Evolutionary conservation across 2,888 invertebrate species (phyloP).

Genomic region (Torymus aiolomorphi): DNA sequence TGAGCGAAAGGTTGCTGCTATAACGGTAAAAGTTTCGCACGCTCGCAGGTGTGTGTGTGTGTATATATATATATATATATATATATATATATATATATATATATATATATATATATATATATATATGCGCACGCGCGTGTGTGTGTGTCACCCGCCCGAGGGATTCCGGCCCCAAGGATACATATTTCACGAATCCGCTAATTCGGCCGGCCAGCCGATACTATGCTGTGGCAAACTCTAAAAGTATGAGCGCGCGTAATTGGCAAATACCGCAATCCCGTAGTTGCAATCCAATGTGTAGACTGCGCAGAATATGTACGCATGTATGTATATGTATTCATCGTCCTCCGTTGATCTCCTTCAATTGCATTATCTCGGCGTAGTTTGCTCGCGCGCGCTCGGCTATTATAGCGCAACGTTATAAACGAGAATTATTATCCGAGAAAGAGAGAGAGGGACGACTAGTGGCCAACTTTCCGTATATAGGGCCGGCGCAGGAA

Average conservation of each 20-base stretch:
- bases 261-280: constrained; percentile 52
- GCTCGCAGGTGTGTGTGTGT: background rate
- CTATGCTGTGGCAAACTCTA: too few relatives aligned
- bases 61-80: too few relatives aligned
- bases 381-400: background rate
- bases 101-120: too few relatives aligned
- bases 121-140: too few relatives aligned
- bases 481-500: constrained; percentile 22
- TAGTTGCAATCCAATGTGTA: too few relatives aligned
- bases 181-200: constrained; percentile 60
- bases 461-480: constrained; percentile 23
- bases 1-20: constrained; percentile 8
- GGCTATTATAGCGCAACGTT: background rate
- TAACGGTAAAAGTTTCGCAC: constrained; percentile 50
- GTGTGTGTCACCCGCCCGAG: too few relatives aligned
- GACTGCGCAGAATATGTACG: too few relatives aligned
- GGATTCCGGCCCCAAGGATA: constrained; percentile 44
- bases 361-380: constrained; percentile 13
- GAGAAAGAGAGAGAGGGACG: constrained; percentile 45
- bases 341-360: constrained; percentile 1
- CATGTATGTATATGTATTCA: too few relatives aligned
- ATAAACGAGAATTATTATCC: background rate
- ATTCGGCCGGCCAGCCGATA: constrained; percentile 45
- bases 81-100: too few relatives aligned
- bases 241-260: background rate